Base-by-base conservation (phyloP, 2,113 vertebrate genomes). In the Pelusios castaneus region DNA sequence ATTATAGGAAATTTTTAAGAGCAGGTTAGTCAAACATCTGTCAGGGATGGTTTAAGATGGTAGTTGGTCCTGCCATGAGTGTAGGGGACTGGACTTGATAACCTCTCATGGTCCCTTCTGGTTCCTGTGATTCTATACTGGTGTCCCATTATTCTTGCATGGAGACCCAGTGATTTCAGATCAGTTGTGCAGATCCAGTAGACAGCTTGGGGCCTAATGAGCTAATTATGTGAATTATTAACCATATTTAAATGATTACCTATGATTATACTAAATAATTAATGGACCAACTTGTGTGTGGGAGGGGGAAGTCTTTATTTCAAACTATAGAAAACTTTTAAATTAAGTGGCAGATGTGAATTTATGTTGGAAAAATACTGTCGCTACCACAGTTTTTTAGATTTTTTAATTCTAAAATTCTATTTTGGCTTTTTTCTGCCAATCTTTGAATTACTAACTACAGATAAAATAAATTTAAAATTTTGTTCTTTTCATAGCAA, bases 301-400 rank as follows among this genome's bases (percentile, higher is more conserved):
- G 19, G 67, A 47, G n/a, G 11, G 17, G 41, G 5, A 51, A 89
- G 16, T 2, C 55, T 52, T 81, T 11, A 54, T 76, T 79, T 91
- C 14, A 51, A 14, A 54, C 27, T 60, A 17, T 17, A 49, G n/a
- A 38, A 45, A 29, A 24, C 10, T 4, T 17, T 70, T n/a, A 89
- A 78, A 49, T 52, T n/a, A 41, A 11, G 8, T 60, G 43, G 27
- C 60, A 76, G 17, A 0, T 0, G 4, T 24, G 17, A n/a, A 41
- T 41, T 9, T 81, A 3, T 73, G 22, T 82, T 90, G 88, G 10
- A 22, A 24, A 47, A n/a, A 81, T 80, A 16, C 29, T 70, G 10
- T 80, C 52, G 24, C 24, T 82, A 16, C 1, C 8, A 7, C 16
- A 5, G 55, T 27, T 31, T 2, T 38, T 38, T n/a, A 80, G 3